Percentiles rank a stretch among this genome's conserved stretches.
Evolutionary conservation across 2,888 invertebrate species (phyloP).

Genomic region (Xestia xanthographa): DNA sequence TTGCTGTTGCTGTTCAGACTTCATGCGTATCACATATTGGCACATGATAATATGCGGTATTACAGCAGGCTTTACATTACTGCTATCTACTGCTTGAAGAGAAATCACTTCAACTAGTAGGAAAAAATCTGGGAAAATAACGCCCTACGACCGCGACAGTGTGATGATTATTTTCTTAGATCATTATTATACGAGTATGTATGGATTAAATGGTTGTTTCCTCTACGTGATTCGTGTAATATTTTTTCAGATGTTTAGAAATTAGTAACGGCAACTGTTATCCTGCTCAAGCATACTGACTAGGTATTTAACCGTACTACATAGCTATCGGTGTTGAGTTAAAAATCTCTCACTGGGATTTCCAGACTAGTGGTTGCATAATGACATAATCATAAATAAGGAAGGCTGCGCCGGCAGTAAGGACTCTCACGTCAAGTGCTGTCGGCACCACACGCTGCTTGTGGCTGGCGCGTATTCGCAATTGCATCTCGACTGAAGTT

Average conservation of each 20-base stretch:
- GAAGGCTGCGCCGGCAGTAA: constrained; percentile 18
- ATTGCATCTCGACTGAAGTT: constrained; percentile 59
- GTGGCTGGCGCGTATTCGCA: constrained; percentile 33
- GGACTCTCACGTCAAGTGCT: constrained; percentile 35
- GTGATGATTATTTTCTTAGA: neutral
- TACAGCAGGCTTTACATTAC: neutral
- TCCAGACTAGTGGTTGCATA: constrained; percentile 47
- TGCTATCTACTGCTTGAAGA: neutral
- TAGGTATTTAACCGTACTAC: constrained; percentile 3
- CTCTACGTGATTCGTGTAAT: neutral
- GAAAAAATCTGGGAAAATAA: neutral
- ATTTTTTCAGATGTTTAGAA: constrained; percentile 11
- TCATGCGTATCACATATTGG: neutral
- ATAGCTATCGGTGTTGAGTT: constrained; percentile 18
- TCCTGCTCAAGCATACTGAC: constrained; percentile 5
- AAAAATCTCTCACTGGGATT: constrained; percentile 50
- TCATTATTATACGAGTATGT: too few relatives aligned
- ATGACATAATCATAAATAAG: constrained; percentile 49
- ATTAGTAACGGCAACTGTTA: constrained; percentile 1
- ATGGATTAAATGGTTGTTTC: neutral
- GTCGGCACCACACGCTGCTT: constrained; percentile 2
- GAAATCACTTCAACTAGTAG: neutral
- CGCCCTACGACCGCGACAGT: neutral
- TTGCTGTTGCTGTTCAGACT: neutral
- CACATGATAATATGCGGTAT: too few relatives aligned